Base-by-base conservation (phyloP, 2,113 vertebrate species). In the Pachyramphus minor region DNA sequence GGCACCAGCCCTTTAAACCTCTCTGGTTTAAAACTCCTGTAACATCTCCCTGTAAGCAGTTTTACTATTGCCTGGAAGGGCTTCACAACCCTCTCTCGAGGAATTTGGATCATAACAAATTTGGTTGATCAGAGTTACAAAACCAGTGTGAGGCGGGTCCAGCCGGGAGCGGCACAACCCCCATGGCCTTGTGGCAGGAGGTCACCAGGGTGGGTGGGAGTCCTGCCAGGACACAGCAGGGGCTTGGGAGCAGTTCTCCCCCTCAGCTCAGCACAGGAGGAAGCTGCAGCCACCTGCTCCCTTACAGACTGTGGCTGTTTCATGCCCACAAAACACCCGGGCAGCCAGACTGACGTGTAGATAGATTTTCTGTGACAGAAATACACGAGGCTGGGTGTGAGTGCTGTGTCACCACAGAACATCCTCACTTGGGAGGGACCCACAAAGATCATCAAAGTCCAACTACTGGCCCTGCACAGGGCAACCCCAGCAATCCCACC, bases 161-260 rank as follows among this genome's bases (percentile, higher is more conserved):
- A 0, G 11, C 30, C 3, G 1, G 24, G 41, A 71, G 64, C 52
- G 28, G 37, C 0, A 0, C 21, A 41, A n/a, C 53, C 53, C 53
- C 53, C 53, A 31, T 7, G 28, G 18, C 53, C 53, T 31, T 7
- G 16, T 50, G 52, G 52, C 52, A 31, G 4, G 30, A 55, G 52
- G 49, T 27, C 49, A 50, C 49, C 49, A 50, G 49, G 49, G 49
- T 24, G 27, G 52, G 52, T 19, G 31, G 42, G 58, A 73, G 50
- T 58, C 35, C 76, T 62, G 76, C 28, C 0, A 3, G 72, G 35
- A 33, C 1, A 3, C 69, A 71, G 71, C 62, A 30, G 71, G 66
- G 64, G 60, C 84, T 44, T 35, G 16, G 62, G 68, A 74, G 25
- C 4, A 2, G 13, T 67, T 14, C 59, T 24, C 8, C 91, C n/a